Evolutionary conservation across 1,140 invertebrate genomes (phyloP).

Genomic region (Lethrus apterus): DNA sequence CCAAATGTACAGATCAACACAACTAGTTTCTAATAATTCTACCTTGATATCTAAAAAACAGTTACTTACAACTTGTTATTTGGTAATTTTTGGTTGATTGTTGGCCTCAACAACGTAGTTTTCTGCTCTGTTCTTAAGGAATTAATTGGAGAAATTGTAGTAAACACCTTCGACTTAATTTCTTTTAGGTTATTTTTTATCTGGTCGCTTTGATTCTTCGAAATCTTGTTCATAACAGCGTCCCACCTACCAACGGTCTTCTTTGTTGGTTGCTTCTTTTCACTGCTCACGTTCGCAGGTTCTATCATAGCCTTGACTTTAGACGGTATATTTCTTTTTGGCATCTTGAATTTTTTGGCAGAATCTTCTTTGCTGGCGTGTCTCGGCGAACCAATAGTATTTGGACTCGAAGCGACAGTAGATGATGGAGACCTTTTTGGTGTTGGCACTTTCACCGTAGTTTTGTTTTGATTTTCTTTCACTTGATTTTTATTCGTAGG

Average conservation of each 20-base stretch:
- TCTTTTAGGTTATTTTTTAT: slow-evolving; percentile 64
- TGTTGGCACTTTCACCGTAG: slow-evolving; percentile 43
- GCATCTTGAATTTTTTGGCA: slow-evolving; percentile 63
- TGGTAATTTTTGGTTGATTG: slow-evolving; percentile 21
- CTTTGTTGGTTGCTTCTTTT: slow-evolving; percentile 30
- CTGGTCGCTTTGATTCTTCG: slow-evolving; percentile 61
- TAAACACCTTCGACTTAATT: slow-evolving; percentile 68
- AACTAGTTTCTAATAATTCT: too few relatives aligned
- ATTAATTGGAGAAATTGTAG: slow-evolving; percentile 5
- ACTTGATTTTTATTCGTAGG: not conserved
- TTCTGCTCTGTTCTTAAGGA: not conserved
- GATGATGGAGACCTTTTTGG: slow-evolving; percentile 40
- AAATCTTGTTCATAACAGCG: slow-evolving; percentile 73
- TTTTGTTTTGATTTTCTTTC: slow-evolving; percentile 19
- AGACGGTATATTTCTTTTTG: slow-evolving; percentile 63
- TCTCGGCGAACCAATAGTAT: slow-evolving; percentile 28
- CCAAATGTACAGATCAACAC: too few relatives aligned
- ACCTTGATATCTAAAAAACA: not conserved
- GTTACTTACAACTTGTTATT: slow-evolving; percentile 33
- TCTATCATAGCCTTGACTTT: slow-evolving; percentile 64
- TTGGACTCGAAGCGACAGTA: slow-evolving; percentile 25
- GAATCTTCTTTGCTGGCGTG: slow-evolving; percentile 45
- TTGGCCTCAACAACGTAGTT: slow-evolving; percentile 8
- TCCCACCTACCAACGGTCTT: slow-evolving; percentile 58
- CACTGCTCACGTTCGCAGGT: slow-evolving; percentile 30